phyloP scores from a whole-genome alignment of 2,113 vertebrate genomes.

The Colinus virginianus region DNA sequence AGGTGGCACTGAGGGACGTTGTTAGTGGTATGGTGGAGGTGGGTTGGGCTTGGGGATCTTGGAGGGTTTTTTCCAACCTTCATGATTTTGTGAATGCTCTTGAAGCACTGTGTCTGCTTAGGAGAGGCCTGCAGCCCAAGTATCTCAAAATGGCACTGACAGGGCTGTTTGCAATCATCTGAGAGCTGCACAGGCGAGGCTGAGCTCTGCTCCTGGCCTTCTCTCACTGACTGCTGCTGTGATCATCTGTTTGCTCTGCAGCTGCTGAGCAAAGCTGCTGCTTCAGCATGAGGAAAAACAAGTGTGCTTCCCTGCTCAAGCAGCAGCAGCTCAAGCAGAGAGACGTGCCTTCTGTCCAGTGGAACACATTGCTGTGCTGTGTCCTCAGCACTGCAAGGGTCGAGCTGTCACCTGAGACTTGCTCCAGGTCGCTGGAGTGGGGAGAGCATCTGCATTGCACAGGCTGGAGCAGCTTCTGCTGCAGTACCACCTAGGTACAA shows the following conservation, averaged over 20 bases:
- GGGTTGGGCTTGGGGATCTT: too few relatives aligned
- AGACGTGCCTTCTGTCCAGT: not conserved
- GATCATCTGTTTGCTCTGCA: not conserved
- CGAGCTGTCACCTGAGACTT: not conserved
- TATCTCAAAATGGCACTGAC: not conserved
- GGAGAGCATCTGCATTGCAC: not conserved
- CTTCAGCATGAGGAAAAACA: not conserved
- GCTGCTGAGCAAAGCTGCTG: not conserved
- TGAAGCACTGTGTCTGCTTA: not conserved
- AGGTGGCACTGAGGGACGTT: too few relatives aligned
- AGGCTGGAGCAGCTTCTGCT: not conserved
- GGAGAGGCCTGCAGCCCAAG: not conserved
- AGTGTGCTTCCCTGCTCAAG: not conserved
- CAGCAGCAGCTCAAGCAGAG: not conserved
- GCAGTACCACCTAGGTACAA: accelerated
- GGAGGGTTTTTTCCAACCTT: too few relatives aligned
- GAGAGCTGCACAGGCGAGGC: not conserved
- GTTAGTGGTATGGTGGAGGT: too few relatives aligned
- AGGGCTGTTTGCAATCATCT: not conserved
- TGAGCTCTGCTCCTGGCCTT: not conserved
- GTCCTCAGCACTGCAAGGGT: not conserved
- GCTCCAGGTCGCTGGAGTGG: not conserved
- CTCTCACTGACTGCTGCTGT: not conserved
- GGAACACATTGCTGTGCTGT: not conserved
- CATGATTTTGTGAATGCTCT: not conserved